These are phyloP conservation scores for Actinernus sp. DNA, from an alignment of 92 coral and sea anemone genomes.

Conservation along the genomic window DNA sequence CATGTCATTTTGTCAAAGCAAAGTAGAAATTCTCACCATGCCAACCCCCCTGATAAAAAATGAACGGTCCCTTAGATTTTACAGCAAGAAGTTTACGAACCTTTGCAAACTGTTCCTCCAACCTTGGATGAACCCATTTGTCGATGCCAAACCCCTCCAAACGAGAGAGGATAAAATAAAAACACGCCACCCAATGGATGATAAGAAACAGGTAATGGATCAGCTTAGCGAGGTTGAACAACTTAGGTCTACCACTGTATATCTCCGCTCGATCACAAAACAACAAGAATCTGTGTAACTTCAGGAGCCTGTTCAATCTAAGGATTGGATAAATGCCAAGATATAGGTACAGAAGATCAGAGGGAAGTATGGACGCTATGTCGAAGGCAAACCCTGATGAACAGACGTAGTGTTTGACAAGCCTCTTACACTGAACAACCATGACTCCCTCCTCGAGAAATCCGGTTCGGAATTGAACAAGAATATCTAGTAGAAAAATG, in stretches of 20 bases:
- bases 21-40: no score
- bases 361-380: constrained; percentile 69
- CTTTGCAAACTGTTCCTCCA: constrained; percentile 77
- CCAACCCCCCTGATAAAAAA: no score
- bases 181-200: constrained; percentile 97
- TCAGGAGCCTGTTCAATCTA: constrained; percentile 82
- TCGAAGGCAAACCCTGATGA: constrained; percentile 85
- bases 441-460: constrained; percentile 85
- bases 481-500: constrained; percentile 79
- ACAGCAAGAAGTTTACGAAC: no score
- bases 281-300: constrained; percentile 79
- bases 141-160: constrained; percentile 90
- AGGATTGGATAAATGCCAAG: constrained; percentile 79
- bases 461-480: constrained; percentile 85
- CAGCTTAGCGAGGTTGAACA: constrained; percentile 91
- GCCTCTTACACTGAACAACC: constrained; percentile 58
- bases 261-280: constrained; percentile 95
- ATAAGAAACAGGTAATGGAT: constrained; percentile 91
- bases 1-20: no score
- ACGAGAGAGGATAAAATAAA: constrained; percentile 83
- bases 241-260: constrained; percentile 87
- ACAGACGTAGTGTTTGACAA: constrained; percentile 65
- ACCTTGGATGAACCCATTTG: constrained; percentile 84
- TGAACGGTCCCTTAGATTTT: no score
- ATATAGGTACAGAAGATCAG: constrained; percentile 73